phyloP scores from a whole-genome alignment of 2,113 vertebrate genomes.

The Nanger granti region DNA sequence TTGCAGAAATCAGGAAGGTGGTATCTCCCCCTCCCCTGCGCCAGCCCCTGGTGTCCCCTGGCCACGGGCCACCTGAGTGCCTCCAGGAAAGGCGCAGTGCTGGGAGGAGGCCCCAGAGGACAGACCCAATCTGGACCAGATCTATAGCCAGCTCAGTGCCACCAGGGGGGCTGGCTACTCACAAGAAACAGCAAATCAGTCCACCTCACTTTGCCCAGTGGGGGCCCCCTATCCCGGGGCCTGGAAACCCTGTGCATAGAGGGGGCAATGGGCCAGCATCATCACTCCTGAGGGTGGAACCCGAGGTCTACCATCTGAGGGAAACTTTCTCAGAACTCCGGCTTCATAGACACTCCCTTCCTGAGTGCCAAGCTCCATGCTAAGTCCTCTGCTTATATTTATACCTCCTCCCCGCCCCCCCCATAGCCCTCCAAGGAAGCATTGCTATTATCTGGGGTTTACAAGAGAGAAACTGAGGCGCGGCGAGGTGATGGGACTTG shows the following conservation, averaged over 20 bases:
- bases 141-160: constrained; percentile 85
- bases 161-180: background rate
- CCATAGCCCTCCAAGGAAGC: background rate
- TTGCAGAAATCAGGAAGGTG: constrained; percentile 90
- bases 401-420: background rate
- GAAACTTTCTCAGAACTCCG: background rate
- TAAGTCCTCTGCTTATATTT: background rate
- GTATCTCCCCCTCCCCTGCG: constrained; percentile 88
- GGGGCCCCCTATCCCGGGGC: accelerated
- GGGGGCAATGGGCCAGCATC: background rate
- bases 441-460: background rate
- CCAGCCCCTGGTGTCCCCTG: constrained; percentile 84
- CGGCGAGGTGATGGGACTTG: background rate
- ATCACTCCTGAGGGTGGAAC: background rate
- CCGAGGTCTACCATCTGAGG: background rate
- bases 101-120: constrained; percentile 89
- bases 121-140: constrained; percentile 87
- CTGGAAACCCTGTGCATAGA: background rate
- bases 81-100: constrained; percentile 93
- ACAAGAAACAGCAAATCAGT: background rate
- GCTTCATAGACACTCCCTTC: background rate
- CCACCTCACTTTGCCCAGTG: background rate
- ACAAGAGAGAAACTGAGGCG: background rate
- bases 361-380: too few species aligned
- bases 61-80: constrained; percentile 87